Conservation (phyloP, 1,140 invertebrate species). For the Metopolophium dirhodum region DNA sequence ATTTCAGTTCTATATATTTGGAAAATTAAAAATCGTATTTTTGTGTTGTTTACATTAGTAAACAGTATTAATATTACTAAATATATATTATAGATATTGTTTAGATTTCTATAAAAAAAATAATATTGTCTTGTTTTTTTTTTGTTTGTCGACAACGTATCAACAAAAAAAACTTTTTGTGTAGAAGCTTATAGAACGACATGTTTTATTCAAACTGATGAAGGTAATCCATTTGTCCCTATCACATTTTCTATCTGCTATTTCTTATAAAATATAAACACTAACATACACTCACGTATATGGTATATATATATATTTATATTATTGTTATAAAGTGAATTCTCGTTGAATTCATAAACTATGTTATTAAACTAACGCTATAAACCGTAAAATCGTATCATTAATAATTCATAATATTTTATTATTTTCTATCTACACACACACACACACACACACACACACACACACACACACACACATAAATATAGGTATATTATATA, state of each 20-base stretch:
- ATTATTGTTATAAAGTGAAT: neutral
- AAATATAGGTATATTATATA: neutral
- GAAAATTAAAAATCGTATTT: neutral
- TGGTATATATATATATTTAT: neutral
- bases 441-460: neutral
- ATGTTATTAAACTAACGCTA: neutral
- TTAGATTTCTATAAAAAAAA: neutral
- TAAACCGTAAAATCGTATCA: neutral
- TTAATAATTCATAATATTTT: constrained; percentile 28
- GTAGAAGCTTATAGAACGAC: neutral
- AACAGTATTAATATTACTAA: neutral
- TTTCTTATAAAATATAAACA: neutral
- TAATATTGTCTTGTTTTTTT: neutral
- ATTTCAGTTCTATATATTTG: neutral
- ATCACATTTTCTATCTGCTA: neutral
- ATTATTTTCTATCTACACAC: neutral
- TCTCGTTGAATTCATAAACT: neutral
- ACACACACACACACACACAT: neutral
- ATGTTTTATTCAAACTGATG: constrained; percentile 10
- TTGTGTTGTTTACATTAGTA: neutral
- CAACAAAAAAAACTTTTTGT: neutral
- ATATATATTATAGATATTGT: neutral
- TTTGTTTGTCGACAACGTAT: neutral
- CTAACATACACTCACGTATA: neutral
- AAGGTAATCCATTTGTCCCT: neutral